Conservation (phyloP, 1,140 invertebrate genomes). For the Pachyrhynchus sulphureomaculatus region DNA sequence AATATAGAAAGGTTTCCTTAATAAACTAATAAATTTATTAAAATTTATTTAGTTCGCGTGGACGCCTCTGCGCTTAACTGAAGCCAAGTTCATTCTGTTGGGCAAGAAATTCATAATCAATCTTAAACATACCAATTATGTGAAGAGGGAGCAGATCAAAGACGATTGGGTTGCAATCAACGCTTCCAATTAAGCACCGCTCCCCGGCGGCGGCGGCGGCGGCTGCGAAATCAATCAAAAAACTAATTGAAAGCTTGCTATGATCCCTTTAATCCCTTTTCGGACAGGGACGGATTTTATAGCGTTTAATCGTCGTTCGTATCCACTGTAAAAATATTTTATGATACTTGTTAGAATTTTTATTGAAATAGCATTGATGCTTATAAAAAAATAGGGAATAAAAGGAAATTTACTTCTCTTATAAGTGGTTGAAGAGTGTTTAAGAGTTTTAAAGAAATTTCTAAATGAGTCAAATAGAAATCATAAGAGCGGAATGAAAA, state of each 20-base stretch:
- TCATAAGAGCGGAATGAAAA: too few species aligned
- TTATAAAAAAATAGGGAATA: too few species aligned
- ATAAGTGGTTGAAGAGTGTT: too few species aligned
- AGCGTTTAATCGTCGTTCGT: not conserved
- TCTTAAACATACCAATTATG: constrained; percentile 51
- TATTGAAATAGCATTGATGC: too few species aligned
- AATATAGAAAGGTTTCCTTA: too few species aligned
- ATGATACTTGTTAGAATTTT: too few species aligned
- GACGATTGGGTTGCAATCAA: constrained; percentile 49
- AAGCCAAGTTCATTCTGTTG: constrained; percentile 27
- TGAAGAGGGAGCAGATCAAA: constrained; percentile 48
- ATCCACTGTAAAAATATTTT: not conserved
- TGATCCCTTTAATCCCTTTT: constrained; percentile 44
- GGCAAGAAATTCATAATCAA: constrained; percentile 51
- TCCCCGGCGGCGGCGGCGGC: too few species aligned
- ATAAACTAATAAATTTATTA: not conserved
- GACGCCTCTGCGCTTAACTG: constrained; percentile 11
- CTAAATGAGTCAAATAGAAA: too few species aligned
- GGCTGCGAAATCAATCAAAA: constrained; percentile 51
- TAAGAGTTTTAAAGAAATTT: too few species aligned
- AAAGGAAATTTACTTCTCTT: too few species aligned
- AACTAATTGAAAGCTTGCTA: constrained; percentile 51
- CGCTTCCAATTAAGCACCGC: constrained; percentile 50
- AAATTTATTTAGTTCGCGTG: not conserved
- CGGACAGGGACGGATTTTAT: constrained; percentile 20